phyloP scores from a whole-genome alignment of 2,797 vertebrate genomes.

The Pogonophryne albipinna region DNA sequence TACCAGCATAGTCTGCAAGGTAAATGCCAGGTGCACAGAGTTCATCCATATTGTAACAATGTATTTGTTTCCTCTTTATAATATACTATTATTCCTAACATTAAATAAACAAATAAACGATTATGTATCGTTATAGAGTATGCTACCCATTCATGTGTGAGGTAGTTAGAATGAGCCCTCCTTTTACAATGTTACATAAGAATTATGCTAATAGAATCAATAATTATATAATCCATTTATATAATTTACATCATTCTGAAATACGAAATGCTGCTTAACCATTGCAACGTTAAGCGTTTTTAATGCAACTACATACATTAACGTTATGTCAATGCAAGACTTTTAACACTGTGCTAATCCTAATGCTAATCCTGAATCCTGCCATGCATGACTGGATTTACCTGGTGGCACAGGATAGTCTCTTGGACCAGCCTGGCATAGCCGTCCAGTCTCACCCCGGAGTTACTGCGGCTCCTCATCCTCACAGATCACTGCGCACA shows the following conservation, averaged over 20 bases:
- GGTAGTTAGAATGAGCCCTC: too few relatives aligned
- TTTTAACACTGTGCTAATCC: too few relatives aligned
- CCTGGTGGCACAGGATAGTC: conserved; percentile 96
- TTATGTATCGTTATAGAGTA: too few relatives aligned
- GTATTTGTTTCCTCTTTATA: too few relatives aligned
- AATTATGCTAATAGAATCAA: too few relatives aligned
- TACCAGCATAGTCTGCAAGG: background rate
- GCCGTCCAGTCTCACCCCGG: conserved; percentile 94
- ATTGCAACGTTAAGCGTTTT: background rate
- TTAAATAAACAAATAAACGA: too few relatives aligned
- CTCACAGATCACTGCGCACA: conserved; percentile 52
- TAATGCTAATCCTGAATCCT: background rate
- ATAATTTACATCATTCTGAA: too few relatives aligned
- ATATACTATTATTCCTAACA: too few relatives aligned
- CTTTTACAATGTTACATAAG: too few relatives aligned
- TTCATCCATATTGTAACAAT: too few relatives aligned
- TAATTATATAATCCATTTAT: too few relatives aligned
- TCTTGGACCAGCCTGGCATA: conserved; percentile 94
- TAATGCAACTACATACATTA: background rate
- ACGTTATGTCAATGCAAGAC: background rate
- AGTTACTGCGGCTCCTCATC: conserved; percentile 98
- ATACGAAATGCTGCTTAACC: background rate
- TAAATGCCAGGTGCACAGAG: background rate
- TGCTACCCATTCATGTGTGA: too few relatives aligned
- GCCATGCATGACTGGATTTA: conserved; percentile 61